Conservation (phyloP, 1,140 invertebrate genomes). For the Zaprionus ornatus region DNA sequence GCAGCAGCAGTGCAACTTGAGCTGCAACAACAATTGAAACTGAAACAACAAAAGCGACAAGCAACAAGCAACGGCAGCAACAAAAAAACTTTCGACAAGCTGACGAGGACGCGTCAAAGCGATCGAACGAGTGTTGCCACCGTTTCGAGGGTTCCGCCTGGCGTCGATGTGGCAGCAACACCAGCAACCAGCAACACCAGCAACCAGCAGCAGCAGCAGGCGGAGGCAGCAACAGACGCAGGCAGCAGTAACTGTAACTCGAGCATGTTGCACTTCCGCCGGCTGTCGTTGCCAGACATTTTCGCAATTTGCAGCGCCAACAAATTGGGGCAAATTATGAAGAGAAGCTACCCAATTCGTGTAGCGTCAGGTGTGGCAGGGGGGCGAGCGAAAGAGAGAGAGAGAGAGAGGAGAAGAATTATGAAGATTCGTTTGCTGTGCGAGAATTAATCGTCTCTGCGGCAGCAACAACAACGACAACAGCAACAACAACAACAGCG, state of each 20-base stretch:
- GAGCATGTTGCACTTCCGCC: conserved; percentile 80
- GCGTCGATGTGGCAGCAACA: conserved; percentile 17
- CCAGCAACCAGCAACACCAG: conserved; percentile 1
- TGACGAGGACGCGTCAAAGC: conserved; percentile 78
- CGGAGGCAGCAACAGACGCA: conserved; percentile 17
- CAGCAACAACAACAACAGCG: background rate
- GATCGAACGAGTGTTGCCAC: conserved; percentile 65
- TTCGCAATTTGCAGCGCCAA: conserved; percentile 78
- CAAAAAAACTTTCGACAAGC: conserved; percentile 65
- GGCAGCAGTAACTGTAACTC: conserved; percentile 55
- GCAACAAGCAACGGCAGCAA: conserved; percentile 1
- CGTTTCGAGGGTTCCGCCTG: conserved; percentile 23
- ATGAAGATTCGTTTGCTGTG: conserved; percentile 22
- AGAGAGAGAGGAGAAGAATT: background rate
- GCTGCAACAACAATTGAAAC: background rate
- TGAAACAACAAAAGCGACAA: background rate
- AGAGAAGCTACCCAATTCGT: conserved; percentile 29
- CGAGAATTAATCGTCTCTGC: conserved; percentile 19
- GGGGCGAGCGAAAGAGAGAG: background rate
- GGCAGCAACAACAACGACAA: background rate
- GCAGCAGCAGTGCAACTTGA: background rate
- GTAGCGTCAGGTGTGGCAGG: conserved; percentile 17
- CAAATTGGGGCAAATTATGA: conserved; percentile 80
- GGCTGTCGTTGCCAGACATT: conserved; percentile 74
- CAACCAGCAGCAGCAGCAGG: background rate